These are phyloP conservation scores for Parasteatoda lunata DNA, from an alignment of 2,888 invertebrate species.

Conservation along the genomic window DNA sequence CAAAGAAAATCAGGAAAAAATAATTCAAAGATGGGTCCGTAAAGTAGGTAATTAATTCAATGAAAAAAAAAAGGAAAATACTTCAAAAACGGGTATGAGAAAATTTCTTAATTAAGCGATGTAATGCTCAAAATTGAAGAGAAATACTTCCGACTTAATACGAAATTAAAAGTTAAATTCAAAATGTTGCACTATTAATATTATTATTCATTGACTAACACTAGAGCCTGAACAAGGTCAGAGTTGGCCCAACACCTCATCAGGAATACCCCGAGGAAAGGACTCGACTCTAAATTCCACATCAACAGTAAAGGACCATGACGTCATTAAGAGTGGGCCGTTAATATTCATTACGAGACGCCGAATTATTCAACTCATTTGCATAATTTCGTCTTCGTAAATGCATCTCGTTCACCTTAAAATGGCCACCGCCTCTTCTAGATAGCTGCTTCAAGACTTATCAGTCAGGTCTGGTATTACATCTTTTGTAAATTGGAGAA, in stretches of 20 bases:
- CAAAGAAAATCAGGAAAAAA: too few relatives aligned
- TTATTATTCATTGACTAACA: too few relatives aligned
- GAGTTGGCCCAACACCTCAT: background rate
- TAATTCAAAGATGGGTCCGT: too few relatives aligned
- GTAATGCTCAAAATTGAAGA: too few relatives aligned
- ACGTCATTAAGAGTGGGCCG: constrained; percentile 40
- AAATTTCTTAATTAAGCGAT: too few relatives aligned
- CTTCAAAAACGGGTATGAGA: too few relatives aligned
- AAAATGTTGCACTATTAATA: too few relatives aligned
- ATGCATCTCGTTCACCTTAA: constrained; percentile 14
- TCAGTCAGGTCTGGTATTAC: constrained; percentile 43
- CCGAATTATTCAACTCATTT: constrained; percentile 60
- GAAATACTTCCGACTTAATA: too few relatives aligned
- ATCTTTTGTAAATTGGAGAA: constrained; percentile 45
- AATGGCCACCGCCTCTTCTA: constrained; percentile 1
- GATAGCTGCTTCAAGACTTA: constrained; percentile 32
- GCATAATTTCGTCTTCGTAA: constrained; percentile 45
- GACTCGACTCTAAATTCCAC: constrained; percentile 13
- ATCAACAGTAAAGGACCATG: constrained; percentile 22
- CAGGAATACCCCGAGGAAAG: background rate
- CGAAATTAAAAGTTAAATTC: too few relatives aligned
- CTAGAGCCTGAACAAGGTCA: too few relatives aligned
- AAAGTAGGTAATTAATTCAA: too few relatives aligned
- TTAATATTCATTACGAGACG: constrained; percentile 55
- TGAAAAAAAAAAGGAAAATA: too few relatives aligned